Evolutionary conservation across 1,140 invertebrate species (phyloP), one percentile per base, ranked within the genome.

Genomic region (Trichomalopsis sarcophagae): DNA sequence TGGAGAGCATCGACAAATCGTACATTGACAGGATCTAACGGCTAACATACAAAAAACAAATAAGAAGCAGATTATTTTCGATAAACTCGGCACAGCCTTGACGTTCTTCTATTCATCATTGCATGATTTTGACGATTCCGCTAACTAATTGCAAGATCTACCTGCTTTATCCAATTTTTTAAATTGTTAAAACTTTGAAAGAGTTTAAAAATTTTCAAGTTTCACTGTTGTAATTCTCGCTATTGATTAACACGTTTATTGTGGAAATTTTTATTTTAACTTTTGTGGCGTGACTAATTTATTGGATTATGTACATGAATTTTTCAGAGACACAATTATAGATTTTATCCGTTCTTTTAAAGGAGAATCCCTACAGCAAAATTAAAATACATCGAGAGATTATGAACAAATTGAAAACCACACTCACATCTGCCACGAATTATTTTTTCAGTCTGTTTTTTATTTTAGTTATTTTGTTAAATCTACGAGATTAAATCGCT

Each of bases 381-480:
- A 83, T 71, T 74, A 79, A 78, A 23, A 79, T 86, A 86, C 76
- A 83, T 79, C 76, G 50, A 83, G 81, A 83, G 21, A 62, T 79
- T 79, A 79, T 79, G 14, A 74, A 86, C 69, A 80, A 40, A 82
- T 82, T 86, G 44, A 62, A 85, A 86, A 86, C 13, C 85, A 86
- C 76, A 86, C 81, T 44, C 62, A 86, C 62, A 85, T 74, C n/a
- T 69, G 44, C 83, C 36, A 82, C 62, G 14, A 82, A 86, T 73
- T 81, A 81, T 81, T 82, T 77, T 82, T 86, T 86, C 85, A 86
- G 85, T 86, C 85, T 86, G 76, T 86, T 83, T 83, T 76, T 83
- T 47, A 23, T 81, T 81, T 68, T 40, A 13, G 14, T n/a, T 73
- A 9, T 82, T 78, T 75, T 55, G 36, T 86, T 86, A 79, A 82